Evolutionary conservation across 1,140 invertebrate species (phyloP).

Genomic region (Eumeta japonica): DNA sequence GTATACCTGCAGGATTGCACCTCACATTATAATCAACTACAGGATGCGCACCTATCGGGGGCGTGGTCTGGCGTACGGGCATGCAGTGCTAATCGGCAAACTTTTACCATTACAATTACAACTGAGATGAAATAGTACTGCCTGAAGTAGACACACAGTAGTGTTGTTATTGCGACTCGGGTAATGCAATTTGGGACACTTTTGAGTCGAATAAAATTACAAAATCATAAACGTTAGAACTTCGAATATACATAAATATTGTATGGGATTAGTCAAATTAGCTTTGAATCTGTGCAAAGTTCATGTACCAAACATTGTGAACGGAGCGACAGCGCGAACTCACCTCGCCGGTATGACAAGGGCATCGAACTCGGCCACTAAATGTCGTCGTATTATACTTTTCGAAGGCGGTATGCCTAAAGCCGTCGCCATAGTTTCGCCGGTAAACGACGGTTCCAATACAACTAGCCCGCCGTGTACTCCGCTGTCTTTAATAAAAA

Average conservation of each 20-base stretch:
- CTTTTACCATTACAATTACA: no score
- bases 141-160: no score
- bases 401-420: conserved; percentile 90
- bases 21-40: conserved; percentile 55
- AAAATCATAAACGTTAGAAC: no score
- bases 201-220: no score
- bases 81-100: conserved; percentile 34
- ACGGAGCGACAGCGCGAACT: no score
- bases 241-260: no score
- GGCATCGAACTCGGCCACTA: conserved; percentile 85
- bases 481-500: conserved; percentile 71
- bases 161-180: no score
- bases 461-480: conserved; percentile 91
- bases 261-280: no score
- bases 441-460: conserved; percentile 87
- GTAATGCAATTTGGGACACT: no score
- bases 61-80: conserved; percentile 27
- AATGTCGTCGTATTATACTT: conserved; percentile 88
- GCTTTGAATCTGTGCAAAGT: no score
- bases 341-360: conserved; percentile 90
- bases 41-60: conserved; percentile 39
- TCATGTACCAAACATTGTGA: no score
- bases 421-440: conserved; percentile 91
- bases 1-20: conserved; percentile 68
- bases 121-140: no score